Evolutionary conservation across 2,797 vertebrate species (phyloP), one percentile per base, ranked within the genome.

Genomic region (Hydrocynus forskahlii): DNA sequence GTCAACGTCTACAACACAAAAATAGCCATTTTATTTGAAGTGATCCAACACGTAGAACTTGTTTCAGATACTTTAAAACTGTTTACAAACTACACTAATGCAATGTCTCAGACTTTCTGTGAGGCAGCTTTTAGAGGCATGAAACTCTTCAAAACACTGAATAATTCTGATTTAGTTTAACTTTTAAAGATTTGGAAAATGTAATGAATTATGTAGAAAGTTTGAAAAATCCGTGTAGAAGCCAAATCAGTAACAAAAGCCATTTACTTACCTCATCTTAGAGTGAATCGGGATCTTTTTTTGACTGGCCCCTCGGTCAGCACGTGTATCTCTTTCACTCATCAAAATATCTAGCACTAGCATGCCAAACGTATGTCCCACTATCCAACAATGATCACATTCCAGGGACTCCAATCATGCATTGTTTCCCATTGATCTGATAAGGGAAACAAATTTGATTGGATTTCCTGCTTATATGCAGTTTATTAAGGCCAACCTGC

Each of bases 381-480:
- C 12, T 5, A n/a, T 9, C 66, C 66, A n/a, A 7, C 66, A 45
- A 25, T 40, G 12, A 10, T n/a, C 43, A 35, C 23, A 35, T 7
- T 50, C 75, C 29, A 66, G 14, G 10, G 17, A n/a, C 8, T 48
- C 25, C 35, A 29, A 17, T 29, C 21, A 78, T 59, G 7, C 35
- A 45, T 1, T 38, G 43, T 50, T 71, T 29, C 9, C 59, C 29
- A 3, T 62, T 23, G 16, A 40, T 16, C 66, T 57, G 60, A 77
- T 66, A 74, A 21, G 71, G 17, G 25, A 40, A 69, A 64, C 35
- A n/a, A 23, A 21, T 73, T 45, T 59, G 66, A 82, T 82, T 77
- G 19, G 23, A 72, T 60, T 66, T 70, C 60, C 75, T 62, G 43
- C 25, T 2, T 21, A 29, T 52, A 43, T 7, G 62, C 16, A 8